Evolutionary conservation across 2,113 vertebrate species (phyloP), one percentile per base, ranked within the genome.

Genomic region (Podarcis muralis): DNA sequence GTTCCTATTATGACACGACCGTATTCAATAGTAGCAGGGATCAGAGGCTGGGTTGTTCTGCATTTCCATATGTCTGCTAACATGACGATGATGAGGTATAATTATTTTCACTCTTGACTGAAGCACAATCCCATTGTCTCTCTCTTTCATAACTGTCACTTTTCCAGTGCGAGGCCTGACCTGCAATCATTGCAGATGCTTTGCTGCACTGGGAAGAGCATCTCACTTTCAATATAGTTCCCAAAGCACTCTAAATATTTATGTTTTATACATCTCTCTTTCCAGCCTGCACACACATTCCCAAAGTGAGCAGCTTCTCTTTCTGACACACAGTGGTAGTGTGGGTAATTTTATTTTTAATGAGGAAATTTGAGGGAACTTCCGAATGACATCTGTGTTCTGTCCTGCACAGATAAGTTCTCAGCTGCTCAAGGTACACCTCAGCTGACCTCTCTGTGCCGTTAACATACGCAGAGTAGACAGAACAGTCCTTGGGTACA

Each of bases 381-480:
- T 95, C 92, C 25, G 90, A 57, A 86, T 95, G 85, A 89, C 83
- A 87, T 92, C 90, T 87, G 76, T 93, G 77, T 90, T 87, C 74
- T 93, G 80, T 69, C 77, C 90, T 82, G 37, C 85, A 13, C 87
- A 15, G 83, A 0, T 62, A 89, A 87, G 85, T 92, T 92, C 86
- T 95, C 90, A 93, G 86, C 91, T 94, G 89, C 93, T 92, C 37
- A 87, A 89, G 92, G 92, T 92, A 88, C 53, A n/a, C 27, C 91
- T 62, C 90, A 62, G 20, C 93, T 93, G 92, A 93, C 89, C 88
- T 94, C 89, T 88, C 80, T 91, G 90, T 93, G 91, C 88, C 85
- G 72, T 84, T 95, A 92, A 90, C 0, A 0, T 94, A 89, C 85
- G 65, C 81, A 86, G 83, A 91, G 72, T 89, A 87, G 79, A 71